Base-by-base conservation (phyloP, 2,888 invertebrate species). In the Xestia c-nigrum region DNA sequence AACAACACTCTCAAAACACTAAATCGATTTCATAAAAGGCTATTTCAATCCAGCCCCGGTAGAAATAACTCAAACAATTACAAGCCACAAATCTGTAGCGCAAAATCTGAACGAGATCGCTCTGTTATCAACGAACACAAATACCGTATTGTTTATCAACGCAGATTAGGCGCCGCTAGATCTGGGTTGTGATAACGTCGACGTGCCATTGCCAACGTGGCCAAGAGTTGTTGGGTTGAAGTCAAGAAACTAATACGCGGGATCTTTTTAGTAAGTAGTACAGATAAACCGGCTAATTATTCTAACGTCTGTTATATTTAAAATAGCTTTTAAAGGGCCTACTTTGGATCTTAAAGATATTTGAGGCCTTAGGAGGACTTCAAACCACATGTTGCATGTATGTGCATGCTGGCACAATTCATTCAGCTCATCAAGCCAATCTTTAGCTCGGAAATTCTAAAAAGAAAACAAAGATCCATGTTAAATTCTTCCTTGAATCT, bases 181-280 rank as follows among this genome's bases (percentile, higher is more conserved):
- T 89, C 80, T 89, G 76, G 89, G 89, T 81, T 85, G 76, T 74
- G 89, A 89, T 89, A 89, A 82, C 73, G 52, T 52, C 59, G 69
- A 78, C 77, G 72, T 85, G 76, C 77, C 61, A 80, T 72, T 78
- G 74, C 76, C 70, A 86, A 74, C 79, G 70, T 77, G 72, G 66
- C 78, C 66, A 73, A 61, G 46, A 80, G 7, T 61, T 64, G 69
- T 72, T 72, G 59, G 61, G 78, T 52, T 81, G 38, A 21, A 40
- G 50, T 83, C 72, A 83, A 83, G 67, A 55, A 76, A 57, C 16
- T 64, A 76, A 67, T 71, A 66, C 61, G 52, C 43, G 1, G 31
- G 55, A 57, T 64, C 50, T 67, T 21, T 74, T 65, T 24, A 63
- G 31, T 72, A 24, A 63, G 40, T 63, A 81, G 61, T 5, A 40